These are phyloP conservation scores for Dryocosmus kuriphilus DNA, from an alignment of 2,888 invertebrate species.

Conservation along the genomic window DNA sequence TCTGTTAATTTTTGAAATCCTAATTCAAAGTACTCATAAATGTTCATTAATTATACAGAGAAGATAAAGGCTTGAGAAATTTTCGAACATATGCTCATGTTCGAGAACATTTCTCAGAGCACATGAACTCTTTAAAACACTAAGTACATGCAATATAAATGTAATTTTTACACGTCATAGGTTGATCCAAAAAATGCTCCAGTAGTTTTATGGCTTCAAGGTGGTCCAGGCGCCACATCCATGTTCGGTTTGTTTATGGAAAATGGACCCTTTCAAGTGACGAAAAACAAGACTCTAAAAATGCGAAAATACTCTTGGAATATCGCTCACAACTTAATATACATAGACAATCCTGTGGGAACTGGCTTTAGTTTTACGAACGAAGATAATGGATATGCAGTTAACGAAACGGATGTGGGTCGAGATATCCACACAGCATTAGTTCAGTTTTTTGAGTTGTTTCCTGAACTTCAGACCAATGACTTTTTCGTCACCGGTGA, in stretches of 20 bases:
- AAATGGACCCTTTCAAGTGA: slow-evolving; percentile 87
- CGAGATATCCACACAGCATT: slow-evolving; percentile 87
- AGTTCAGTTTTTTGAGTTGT: slow-evolving; percentile 90
- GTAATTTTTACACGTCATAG: slow-evolving; percentile 66
- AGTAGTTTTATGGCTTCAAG: slow-evolving; percentile 91
- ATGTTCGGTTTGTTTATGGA: slow-evolving; percentile 90
- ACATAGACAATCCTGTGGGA: slow-evolving; percentile 96
- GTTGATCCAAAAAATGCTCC: slow-evolving; percentile 81
- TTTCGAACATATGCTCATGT: no score
- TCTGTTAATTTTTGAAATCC: no score
- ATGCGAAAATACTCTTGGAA: slow-evolving; percentile 90
- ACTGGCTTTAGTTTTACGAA: slow-evolving; percentile 95
- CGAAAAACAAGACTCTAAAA: slow-evolving; percentile 78
- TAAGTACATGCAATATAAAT: no score
- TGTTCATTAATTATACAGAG: no score
- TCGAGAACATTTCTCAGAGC: no score
- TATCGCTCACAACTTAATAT: slow-evolving; percentile 87
- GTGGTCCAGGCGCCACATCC: slow-evolving; percentile 90
- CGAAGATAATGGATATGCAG: slow-evolving; percentile 86
- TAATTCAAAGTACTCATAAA: no score
- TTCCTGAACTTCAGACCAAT: slow-evolving; percentile 85
- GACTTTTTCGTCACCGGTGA: slow-evolving; percentile 94
- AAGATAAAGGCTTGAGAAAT: no score
- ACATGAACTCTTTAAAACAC: no score
- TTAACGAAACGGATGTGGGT: slow-evolving; percentile 89